These are phyloP conservation scores for Ariopsis seemanni DNA, from an alignment of 2,113 vertebrate species.

Conservation along the genomic window DNA sequence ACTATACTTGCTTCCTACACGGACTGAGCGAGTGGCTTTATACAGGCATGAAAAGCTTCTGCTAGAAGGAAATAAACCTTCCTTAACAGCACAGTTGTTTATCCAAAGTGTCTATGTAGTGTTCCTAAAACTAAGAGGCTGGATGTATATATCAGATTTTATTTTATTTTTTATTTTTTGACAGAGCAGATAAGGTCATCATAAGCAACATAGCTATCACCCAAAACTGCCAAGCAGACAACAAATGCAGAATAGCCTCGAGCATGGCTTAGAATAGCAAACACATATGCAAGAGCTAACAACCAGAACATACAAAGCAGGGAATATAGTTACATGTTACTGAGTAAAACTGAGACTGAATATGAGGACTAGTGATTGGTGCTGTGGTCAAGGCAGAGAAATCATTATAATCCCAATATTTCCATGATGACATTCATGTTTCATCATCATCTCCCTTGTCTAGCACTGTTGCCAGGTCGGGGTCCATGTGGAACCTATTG, in stretches of 20 bases:
- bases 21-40: neutral
- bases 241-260: neutral
- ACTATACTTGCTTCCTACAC: conserved; percentile 14
- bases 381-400: neutral
- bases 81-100: neutral
- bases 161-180: neutral
- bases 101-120: neutral
- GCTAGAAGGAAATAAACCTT: neutral
- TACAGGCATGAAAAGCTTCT: conserved; percentile 5
- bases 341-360: neutral
- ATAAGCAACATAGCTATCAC: neutral
- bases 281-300: neutral
- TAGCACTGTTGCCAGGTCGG: too few species aligned
- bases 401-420: too few species aligned
- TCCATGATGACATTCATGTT: too few species aligned
- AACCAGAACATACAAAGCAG: neutral
- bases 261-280: neutral
- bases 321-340: neutral
- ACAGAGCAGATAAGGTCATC: neutral
- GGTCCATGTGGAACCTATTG: too few species aligned
- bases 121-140: neutral
- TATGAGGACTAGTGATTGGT: neutral
- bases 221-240: neutral
- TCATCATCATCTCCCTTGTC: too few species aligned
- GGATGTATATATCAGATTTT: neutral